Evolutionary conservation across 2,113 vertebrate species (phyloP), one percentile per base, ranked within the genome.

Genomic region (Kryptolebias marmoratus): DNA sequence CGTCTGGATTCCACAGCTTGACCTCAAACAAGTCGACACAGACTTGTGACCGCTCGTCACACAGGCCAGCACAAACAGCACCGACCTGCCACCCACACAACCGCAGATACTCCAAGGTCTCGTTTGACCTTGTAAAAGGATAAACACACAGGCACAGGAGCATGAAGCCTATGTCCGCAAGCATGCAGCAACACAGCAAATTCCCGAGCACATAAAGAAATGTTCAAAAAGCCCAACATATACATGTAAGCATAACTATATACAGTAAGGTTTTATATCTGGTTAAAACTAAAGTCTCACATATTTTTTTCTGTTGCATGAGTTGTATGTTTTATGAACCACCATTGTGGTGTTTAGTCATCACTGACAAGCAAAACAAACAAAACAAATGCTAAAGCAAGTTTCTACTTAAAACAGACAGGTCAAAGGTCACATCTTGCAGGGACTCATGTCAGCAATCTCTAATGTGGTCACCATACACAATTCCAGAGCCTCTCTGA

Each of bases 1-100:
- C 53, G 91, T 94, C 93, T 93, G 90, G 82, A 94, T 94, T 94
- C 90, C 90, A 79, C 73, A 79, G 88, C 61, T 49, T 27, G 78
- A 86, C 82, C 89, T 84, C 87, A 88, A 75, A 84, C 86, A 85
- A 84, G 80, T 69, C 64, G 49, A 48, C 74, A 55, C 69, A 76
- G 72, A 67, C 86, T 73, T 76, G 75, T 80, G 73, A 86, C 67
- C 77, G 82, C 77, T 62, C 64, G 68, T 80, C 82, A 73, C 75
- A 75, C 63, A 55, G 32, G 15, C 69, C 7, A 52, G 73, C 70
- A 77, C 77, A 70, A 77, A 80, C 68, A 63, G 72, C 67, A 56
- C 50, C 68, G 27, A 70, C 73, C 68, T 73, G 81, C 77, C 73
- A 79, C 83, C 77, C 80, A 83, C 77, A 70, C 77, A 45, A 60